These are phyloP conservation scores for Vespertilio murinus DNA, from an alignment of 2,797 vertebrate species.

Conservation along the genomic window DNA sequence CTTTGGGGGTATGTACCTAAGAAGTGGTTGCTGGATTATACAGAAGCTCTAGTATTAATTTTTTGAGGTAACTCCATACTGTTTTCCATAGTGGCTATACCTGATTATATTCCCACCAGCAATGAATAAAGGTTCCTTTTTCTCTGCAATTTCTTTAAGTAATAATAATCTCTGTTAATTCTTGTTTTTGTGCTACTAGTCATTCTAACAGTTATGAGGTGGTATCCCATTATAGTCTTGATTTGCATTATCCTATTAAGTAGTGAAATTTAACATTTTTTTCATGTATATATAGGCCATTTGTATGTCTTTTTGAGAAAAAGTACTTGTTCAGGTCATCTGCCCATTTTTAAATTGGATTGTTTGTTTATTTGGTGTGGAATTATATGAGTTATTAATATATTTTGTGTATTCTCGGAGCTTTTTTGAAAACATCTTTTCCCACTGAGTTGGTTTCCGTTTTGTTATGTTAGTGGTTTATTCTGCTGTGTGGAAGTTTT, in stretches of 20 bases:
- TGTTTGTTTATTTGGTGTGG: neutral
- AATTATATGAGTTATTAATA: neutral
- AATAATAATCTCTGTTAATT: neutral
- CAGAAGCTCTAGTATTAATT: neutral
- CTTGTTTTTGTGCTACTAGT: neutral
- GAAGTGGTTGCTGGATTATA: neutral
- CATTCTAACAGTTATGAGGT: neutral
- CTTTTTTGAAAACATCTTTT: neutral
- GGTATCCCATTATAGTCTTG: neutral
- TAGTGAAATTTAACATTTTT: neutral
- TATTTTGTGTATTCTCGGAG: neutral
- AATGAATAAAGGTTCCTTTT: neutral
- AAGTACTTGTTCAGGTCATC: neutral
- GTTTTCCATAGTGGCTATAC: neutral
- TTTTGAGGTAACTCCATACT: neutral
- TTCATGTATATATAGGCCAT: neutral
- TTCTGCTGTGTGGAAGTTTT: neutral
- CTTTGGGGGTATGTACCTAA: neutral
- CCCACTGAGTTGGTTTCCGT: neutral
- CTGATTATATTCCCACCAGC: neutral
- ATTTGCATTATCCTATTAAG: neutral
- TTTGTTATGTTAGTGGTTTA: neutral
- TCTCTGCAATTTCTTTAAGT: neutral
- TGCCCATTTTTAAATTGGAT: neutral
- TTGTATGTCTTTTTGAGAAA: neutral